Evolutionary conservation across 2,113 vertebrate species (phyloP).

Genomic region (Pseudorectes ferrugineus): DNA sequence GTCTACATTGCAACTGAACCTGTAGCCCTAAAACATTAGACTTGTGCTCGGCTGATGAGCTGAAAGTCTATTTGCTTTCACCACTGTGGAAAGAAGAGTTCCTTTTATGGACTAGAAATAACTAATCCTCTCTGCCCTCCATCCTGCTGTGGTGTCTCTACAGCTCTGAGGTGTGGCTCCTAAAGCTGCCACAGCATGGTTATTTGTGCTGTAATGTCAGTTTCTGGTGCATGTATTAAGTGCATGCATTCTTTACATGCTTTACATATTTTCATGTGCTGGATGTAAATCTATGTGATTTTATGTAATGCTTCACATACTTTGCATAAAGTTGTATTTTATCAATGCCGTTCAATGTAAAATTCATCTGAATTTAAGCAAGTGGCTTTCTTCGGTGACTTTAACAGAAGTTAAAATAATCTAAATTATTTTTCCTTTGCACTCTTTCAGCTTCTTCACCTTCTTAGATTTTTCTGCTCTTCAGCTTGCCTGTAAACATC

Average conservation of each 20-base stretch:
- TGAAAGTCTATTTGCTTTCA: not conserved
- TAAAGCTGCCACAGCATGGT: not conserved
- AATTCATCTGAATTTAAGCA: not conserved
- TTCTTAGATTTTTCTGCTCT: not conserved
- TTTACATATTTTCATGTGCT: not conserved
- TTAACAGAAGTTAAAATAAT: not conserved
- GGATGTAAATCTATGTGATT: not conserved
- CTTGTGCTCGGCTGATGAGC: not conserved
- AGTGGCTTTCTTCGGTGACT: not conserved
- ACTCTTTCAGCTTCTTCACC: not conserved
- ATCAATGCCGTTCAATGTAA: not conserved
- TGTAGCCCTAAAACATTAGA: not conserved
- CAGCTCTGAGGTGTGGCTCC: not conserved
- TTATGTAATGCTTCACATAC: not conserved
- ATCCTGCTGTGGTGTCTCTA: not conserved
- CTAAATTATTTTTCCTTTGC: not conserved
- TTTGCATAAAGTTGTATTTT: not conserved
- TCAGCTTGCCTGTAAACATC: not conserved
- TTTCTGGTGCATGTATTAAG: not conserved
- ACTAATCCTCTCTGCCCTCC: not conserved
- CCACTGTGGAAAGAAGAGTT: not conserved
- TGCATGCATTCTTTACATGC: not conserved
- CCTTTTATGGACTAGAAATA: not conserved
- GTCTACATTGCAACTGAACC: not conserved
- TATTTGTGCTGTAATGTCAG: not conserved